phyloP scores from a whole-genome alignment of 37 sponge, comb jelly and placozoan genomes.

The Ianthella basta region DNA sequence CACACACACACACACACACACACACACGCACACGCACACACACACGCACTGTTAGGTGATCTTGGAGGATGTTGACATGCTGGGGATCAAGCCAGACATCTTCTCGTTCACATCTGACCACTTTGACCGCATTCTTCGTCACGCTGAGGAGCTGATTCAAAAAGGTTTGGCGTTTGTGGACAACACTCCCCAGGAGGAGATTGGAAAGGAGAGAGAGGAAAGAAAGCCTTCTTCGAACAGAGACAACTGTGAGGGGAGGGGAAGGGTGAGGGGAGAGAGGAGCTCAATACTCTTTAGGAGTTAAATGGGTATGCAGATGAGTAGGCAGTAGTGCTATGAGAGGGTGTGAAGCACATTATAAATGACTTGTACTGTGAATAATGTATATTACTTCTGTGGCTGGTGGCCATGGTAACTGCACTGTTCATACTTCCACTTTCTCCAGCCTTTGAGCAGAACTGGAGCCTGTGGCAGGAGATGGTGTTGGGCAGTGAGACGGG shows the following conservation, averaged over 20 bases:
- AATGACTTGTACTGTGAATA: too few relatives aligned
- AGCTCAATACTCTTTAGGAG: too few relatives aligned
- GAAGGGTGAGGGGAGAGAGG: not conserved
- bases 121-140: constrained; percentile 73
- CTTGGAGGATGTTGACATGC: constrained; percentile 89
- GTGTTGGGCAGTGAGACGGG: constrained; percentile 77
- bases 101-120: constrained; percentile 93
- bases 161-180: constrained; percentile 88
- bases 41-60: constrained; percentile 67
- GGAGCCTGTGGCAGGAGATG: constrained; percentile 93
- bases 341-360: too few relatives aligned
- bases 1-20: too few relatives aligned
- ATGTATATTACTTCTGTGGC: too few relatives aligned
- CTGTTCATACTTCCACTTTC: not conserved
- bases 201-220: constrained; percentile 85
- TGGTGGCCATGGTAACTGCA: too few relatives aligned
- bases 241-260: constrained; percentile 71
- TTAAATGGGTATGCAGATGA: too few relatives aligned
- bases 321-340: too few relatives aligned
- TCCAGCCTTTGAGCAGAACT: constrained; percentile 80
- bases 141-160: constrained; percentile 65
- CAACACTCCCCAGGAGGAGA: constrained; percentile 85
- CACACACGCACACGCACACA: too few relatives aligned
- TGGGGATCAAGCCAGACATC: constrained; percentile 84
- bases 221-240: constrained; percentile 72